Evolutionary conservation across 1,140 invertebrate genomes (phyloP).

Genomic region (Eciton burchellii): DNA sequence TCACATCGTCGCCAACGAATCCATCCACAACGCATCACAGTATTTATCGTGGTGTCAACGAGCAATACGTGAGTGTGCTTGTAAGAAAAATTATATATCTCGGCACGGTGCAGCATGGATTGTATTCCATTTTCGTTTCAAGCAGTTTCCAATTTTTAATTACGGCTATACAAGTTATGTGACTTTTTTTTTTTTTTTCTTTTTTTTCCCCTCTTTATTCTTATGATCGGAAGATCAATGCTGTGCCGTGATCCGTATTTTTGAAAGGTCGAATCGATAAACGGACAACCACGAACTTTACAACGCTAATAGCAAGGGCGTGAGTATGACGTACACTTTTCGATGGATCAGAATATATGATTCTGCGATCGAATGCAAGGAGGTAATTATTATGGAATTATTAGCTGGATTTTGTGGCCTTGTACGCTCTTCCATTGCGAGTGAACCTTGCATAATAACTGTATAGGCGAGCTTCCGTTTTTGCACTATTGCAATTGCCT

Average conservation of each 20-base stretch:
- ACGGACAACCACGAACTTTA: not conserved
- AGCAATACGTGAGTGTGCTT: conserved; percentile 78
- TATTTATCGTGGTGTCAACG: conserved; percentile 73
- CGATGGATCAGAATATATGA: not conserved
- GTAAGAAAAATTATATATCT: not conserved
- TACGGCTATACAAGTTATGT: not conserved
- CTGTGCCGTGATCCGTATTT: conserved; percentile 5
- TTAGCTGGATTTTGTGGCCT: not conserved
- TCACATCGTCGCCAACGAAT: conserved; percentile 53
- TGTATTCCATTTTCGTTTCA: not conserved
- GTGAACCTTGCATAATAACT: not conserved
- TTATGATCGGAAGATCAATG: not conserved
- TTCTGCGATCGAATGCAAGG: not conserved
- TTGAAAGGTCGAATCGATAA: not conserved
- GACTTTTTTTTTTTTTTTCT: not conserved
- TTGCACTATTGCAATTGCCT: not conserved
- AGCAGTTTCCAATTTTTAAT: not conserved
- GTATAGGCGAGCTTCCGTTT: not conserved
- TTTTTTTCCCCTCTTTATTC: not conserved
- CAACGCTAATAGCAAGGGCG: not conserved
- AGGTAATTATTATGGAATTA: not conserved
- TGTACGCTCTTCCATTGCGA: not conserved
- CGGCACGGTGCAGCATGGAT: conserved; percentile 10
- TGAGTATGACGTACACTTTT: conserved; percentile 33
- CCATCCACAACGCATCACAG: conserved; percentile 62